These are phyloP conservation scores for Takifugu rubripes DNA, from an alignment of 2,797 vertebrate genomes.

Conservation along the genomic window DNA sequence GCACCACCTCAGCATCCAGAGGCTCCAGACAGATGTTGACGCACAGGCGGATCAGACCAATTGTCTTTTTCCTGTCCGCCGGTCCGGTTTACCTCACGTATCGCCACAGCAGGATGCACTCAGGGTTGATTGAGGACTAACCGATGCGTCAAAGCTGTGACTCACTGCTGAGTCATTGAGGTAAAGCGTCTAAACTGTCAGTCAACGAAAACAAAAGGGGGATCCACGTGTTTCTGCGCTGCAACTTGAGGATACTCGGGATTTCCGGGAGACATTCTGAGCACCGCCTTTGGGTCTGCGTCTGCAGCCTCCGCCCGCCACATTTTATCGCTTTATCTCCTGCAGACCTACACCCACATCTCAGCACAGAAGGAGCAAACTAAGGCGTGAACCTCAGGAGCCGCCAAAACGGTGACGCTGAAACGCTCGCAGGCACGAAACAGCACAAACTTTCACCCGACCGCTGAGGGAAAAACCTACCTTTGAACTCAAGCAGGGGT, in stretches of 20 bases:
- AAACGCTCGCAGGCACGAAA: too few relatives aligned
- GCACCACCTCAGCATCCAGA: constrained; percentile 39
- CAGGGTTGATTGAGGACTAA: not conserved
- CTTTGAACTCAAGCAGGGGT: constrained; percentile 80
- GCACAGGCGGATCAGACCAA: not conserved
- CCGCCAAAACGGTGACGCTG: too few relatives aligned
- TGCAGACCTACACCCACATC: not conserved
- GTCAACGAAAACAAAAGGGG: not conserved
- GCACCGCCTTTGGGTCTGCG: not conserved
- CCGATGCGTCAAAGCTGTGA: constrained; percentile 42
- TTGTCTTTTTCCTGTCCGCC: constrained; percentile 5
- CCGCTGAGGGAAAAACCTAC: constrained; percentile 54
- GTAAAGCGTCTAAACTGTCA: constrained; percentile 23
- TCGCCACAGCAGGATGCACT: too few relatives aligned
- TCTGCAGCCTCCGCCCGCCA: constrained; percentile 21
- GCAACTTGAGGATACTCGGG: too few relatives aligned
- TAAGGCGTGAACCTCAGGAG: too few relatives aligned
- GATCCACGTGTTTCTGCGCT: too few relatives aligned
- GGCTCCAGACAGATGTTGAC: constrained; percentile 29
- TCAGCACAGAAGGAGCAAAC: too few relatives aligned
- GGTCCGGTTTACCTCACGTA: too few relatives aligned
- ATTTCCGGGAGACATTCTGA: not conserved
- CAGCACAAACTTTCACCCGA: too few relatives aligned
- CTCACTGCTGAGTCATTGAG: constrained; percentile 57
- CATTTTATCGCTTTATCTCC: constrained; percentile 7